Conservation (phyloP, 2,888 invertebrate genomes). For the Mellilla xanthometata region DNA sequence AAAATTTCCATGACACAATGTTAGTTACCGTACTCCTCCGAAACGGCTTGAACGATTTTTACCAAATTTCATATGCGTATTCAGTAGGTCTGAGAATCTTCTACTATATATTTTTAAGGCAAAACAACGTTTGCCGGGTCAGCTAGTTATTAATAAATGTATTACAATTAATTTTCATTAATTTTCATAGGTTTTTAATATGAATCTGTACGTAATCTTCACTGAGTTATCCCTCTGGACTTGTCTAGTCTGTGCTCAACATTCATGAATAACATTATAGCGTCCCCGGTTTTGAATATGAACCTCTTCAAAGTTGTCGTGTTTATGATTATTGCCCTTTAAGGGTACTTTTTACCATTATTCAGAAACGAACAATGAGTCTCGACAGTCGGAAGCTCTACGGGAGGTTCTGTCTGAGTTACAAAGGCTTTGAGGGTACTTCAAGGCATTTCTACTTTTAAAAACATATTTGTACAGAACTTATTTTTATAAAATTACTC, state of each 20-base stretch:
- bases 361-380: slow-evolving; percentile 50
- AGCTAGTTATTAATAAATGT: no score
- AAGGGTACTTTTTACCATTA: slow-evolving; percentile 52
- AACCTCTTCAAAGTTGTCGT: slow-evolving; percentile 55
- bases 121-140: no score
- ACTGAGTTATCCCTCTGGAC: neutral
- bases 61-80: no score
- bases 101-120: no score
- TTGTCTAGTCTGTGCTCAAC: slow-evolving; percentile 16
- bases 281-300: slow-evolving; percentile 71
- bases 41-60: no score
- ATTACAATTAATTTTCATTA: no score
- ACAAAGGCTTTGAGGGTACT: slow-evolving; percentile 38
- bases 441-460: neutral
- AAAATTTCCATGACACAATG: no score
- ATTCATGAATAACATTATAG: slow-evolving; percentile 78
- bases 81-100: no score
- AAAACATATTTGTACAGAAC: neutral
- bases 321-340: slow-evolving; percentile 66
- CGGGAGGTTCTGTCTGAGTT: slow-evolving; percentile 52
- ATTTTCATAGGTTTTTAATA: no score
- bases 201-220: neutral
- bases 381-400: neutral
- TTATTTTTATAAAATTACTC: no score
- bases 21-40: no score